Base-by-base conservation (phyloP, 2,888 invertebrate species). In the Philopedon plagiatum region DNA sequence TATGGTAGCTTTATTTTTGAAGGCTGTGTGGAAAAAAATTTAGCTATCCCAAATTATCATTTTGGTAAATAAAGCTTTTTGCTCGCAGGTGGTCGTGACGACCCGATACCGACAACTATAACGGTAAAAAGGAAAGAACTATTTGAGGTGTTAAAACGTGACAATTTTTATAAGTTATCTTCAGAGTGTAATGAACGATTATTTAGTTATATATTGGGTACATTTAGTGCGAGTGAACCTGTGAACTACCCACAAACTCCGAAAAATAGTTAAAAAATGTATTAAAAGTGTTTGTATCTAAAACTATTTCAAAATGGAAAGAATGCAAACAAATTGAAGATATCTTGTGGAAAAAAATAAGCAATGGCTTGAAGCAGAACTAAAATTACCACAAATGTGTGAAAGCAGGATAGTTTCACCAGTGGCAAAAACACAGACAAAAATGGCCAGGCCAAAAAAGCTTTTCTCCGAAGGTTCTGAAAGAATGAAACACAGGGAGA, bases 181-280 rank as follows among this genome's bases (percentile, higher is more conserved):
- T 15, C 19, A 15, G 8, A 44, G 21, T 54, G 23, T 13, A 54
- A 54, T 54, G 56, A 56, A 56, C 56, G 18, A 34, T 56, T 29
- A 56, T 5, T n/a, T 3, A 3, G 13, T 2, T 56, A 29, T 29
- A 29, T 56, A 29, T 9, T 56, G 56, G 32, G 32, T 15, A 56
- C 29, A 13, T 32, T 26, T 56, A 18, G 56, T 13, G 54, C 21
- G 1, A 23, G 2, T 19, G 23, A 54, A 19, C 23, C 9, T 54
- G 21, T 54, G 54, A 21, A 54, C 9, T 2, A 13, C 21, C 1
- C 4, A 13, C 15, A 54, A 54, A 54, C n/a, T n/a, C n/a, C n/a
- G n/a, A n/a, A n/a, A n/a, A n/a, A 23, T 23, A 18, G 9, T 5
- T 54, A 54, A 26, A 54, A 54, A 2, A 21, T 23, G 23, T 13